Evolutionary conservation across 2,888 invertebrate genomes (phyloP), one percentile per base, ranked within the genome.

Genomic region (Andrena flavipes): DNA sequence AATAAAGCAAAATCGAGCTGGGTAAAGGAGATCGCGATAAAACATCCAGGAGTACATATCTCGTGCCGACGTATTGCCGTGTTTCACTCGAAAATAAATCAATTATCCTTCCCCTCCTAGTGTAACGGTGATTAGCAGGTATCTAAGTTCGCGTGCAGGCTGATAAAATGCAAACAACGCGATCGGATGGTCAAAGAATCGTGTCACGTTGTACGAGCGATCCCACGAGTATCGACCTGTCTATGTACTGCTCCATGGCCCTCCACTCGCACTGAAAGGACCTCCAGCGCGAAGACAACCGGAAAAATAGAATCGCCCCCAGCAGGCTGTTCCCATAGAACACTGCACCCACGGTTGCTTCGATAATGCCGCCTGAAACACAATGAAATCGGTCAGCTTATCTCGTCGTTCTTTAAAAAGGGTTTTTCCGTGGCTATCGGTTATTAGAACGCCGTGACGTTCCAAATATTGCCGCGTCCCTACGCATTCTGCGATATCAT

Each of bases 291-390:
- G 90, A 89, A 2, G 93, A 90, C 35, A 94, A 89, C 87, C 92
- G 88, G 73, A 92, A 81, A 79, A 94, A 94, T 73, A 94, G 77
- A 16, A 91, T 16, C 1, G 89, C 82, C 0, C 91, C 93, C 30
- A 92, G n/a, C 54, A 94, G 84, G 68, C 92, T 90, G 80, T 94
- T 94, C 16, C 92, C 92, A 70, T 94, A 94, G 84, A 94, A 94
- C 48, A 93, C 84, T 6, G 92, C 93, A 7, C 94, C 94, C 2
- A 90, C 91, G 1, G 94, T 94, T 2, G 94, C 93, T 49, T 89
- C 88, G 0, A 89, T 89, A 35, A 94, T 91, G 5, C 93, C 93
- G 42, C 93, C 94, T 94, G 75, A 79, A 77, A 77, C 8, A 16
- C n/a, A 10, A 72, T 29, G 33, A n/a, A 10, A 29, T 8, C 42